Conservation (phyloP, 2,888 invertebrate genomes). For the Rhamnusium bicolor region DNA sequence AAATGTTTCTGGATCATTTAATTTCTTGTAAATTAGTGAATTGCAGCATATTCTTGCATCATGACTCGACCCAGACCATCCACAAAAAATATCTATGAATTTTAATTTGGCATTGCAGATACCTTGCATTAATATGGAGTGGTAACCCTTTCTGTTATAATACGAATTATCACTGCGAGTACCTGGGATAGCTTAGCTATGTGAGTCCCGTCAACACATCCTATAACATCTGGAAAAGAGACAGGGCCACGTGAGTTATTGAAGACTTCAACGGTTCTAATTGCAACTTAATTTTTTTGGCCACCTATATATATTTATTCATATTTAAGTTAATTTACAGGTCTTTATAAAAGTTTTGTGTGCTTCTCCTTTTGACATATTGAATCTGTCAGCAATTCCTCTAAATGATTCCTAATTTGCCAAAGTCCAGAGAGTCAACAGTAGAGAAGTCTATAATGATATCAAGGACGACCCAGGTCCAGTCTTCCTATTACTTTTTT, state of each 20-base stretch:
- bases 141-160: conserved; percentile 37
- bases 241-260: conserved; percentile 13
- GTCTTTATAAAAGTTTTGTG: conserved; percentile 32
- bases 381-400: conserved; percentile 37
- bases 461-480: too few species aligned
- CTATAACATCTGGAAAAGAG: conserved; percentile 38
- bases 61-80: conserved; percentile 36
- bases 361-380: conserved; percentile 25
- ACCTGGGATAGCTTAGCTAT: conserved; percentile 34
- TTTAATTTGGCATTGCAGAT: conserved; percentile 9
- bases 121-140: conserved; percentile 26
- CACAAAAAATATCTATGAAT: conserved; percentile 31
- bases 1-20: background rate
- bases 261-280: conserved; percentile 26
- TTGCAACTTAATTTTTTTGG: conserved; percentile 18
- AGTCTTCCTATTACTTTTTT: too few species aligned
- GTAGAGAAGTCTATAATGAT: too few species aligned
- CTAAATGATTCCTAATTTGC: conserved; percentile 36
- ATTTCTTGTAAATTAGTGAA: conserved; percentile 14
- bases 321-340: conserved; percentile 15
- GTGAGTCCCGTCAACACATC: conserved; percentile 41
- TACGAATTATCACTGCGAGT: conserved; percentile 37
- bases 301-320: conserved; percentile 35
- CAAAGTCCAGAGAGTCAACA: background rate
- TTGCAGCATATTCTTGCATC: conserved; percentile 27